phyloP scores from a whole-genome alignment of 2,888 invertebrate genomes.

The Megalurothrips usitatus region DNA sequence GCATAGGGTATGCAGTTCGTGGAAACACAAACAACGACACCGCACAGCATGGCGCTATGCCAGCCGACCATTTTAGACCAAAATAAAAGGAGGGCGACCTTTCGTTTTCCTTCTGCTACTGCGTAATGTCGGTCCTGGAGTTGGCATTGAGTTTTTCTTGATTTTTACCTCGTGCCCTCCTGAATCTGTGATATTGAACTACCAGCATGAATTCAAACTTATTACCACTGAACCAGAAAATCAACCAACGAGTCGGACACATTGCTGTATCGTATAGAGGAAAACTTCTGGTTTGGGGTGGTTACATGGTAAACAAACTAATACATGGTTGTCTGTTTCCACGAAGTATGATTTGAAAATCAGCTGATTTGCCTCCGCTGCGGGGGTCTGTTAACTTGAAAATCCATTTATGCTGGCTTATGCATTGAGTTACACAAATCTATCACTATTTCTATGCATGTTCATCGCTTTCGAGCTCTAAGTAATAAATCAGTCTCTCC shows the following conservation, averaged over 20 bases:
- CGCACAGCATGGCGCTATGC: too few species aligned
- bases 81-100: not conserved
- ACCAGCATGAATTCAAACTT: not conserved
- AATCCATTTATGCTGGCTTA: too few species aligned
- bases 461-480: too few species aligned
- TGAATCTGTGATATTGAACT: not conserved
- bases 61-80: not conserved
- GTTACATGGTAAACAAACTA: slow-evolving; percentile 39
- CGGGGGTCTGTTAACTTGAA: too few species aligned
- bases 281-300: slow-evolving; percentile 40
- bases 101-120: not conserved
- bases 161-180: not conserved
- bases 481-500: not conserved
- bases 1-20: too few species aligned
- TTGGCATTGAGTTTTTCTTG: not conserved
- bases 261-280: slow-evolving; percentile 39
- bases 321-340: too few species aligned
- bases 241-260: slow-evolving; percentile 38
- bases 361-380: too few species aligned
- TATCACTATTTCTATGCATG: too few species aligned
- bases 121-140: not conserved
- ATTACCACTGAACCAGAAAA: slow-evolving; percentile 6
- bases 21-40: too few species aligned
- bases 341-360: too few species aligned
- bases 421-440: too few species aligned